Evolutionary conservation across 2,113 vertebrate genomes (phyloP), one percentile per base, ranked within the genome.

Genomic region (Coreoperca whiteheadi): DNA sequence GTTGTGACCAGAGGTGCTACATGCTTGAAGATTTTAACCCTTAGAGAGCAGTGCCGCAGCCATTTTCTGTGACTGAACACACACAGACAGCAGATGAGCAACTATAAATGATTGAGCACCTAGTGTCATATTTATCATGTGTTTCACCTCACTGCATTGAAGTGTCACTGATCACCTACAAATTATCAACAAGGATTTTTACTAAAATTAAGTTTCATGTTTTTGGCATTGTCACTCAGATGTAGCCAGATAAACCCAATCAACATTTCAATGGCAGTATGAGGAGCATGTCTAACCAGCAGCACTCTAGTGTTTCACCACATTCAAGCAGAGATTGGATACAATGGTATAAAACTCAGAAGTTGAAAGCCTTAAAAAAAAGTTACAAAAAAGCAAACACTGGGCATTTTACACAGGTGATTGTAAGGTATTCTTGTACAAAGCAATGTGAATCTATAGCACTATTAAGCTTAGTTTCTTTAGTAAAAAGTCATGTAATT

Each of bases 91-190:
- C 30, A 54, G 20, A 9, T n/a, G 11, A 37, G 12, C 21, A 34
- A 34, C 11, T 11, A 21, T 25, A 37, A 18, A n/a, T 34, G 10
- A 68, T 34, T 25, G 0, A 43, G 14, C 0, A 8, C 3, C 9
- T 8, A 21, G 2, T 48, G 18, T n/a, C 1, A 0, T n/a, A 7
- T n/a, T 32, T 9, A 5, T 25, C 14, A 28, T 8, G 28, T 0
- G 0, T 46, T 57, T 43, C 15, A 41, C 4, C 3, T 68, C 66
- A 23, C 46, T 37, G 1, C 8, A 32, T 18, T 8, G 3, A 32
- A 50, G 16, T 20, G 20, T 63, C 4, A 63, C 20, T 1, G 9
- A 63, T 10, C 28, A 16, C 12, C 12, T 53, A n/a, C 1, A 0
- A 4, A 53, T 14, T 37, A 37, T 4, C 0, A 51, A 53, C 8